Percentiles rank a stretch among this genome's conserved stretches.
Evolutionary conservation across 2,113 vertebrate genomes (phyloP).

Genomic region (Gadus chalcogrammus): DNA sequence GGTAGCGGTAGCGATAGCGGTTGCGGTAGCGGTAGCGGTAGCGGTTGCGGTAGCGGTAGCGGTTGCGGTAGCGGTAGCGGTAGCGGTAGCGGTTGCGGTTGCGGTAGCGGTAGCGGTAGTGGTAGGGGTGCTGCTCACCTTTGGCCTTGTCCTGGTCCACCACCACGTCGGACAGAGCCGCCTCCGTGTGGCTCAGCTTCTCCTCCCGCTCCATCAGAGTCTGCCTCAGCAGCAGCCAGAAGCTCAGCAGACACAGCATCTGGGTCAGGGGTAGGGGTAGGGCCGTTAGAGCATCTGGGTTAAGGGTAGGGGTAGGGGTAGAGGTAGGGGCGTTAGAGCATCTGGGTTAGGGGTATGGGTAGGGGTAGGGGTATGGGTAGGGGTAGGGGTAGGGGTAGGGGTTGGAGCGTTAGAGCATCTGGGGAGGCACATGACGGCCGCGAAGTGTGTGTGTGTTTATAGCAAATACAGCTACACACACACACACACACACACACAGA

Average conservation of each 20-base stretch:
- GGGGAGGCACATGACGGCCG: slow-evolving; percentile 38
- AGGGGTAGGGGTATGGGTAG: slow-evolving; percentile 7
- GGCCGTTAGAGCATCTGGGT: too few species aligned
- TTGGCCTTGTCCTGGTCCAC: slow-evolving; percentile 78
- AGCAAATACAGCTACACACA: too few species aligned
- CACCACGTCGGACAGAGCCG: slow-evolving; percentile 83
- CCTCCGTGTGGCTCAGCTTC: slow-evolving; percentile 72
- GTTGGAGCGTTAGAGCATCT: too few species aligned
- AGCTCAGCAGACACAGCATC: slow-evolving; percentile 92
- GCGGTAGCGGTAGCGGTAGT: too few species aligned
- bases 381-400: neutral
- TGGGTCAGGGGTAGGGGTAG: slow-evolving; percentile 35
- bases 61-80: too few species aligned
- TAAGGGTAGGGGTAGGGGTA: too few species aligned
- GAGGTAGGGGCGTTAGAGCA: slow-evolving; percentile 40
- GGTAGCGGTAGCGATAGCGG: too few species aligned
- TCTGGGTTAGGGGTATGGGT: slow-evolving; percentile 27
- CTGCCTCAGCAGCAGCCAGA: slow-evolving; percentile 95
- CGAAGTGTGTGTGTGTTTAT: slow-evolving; percentile 1
- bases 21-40: too few species aligned
- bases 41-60: too few species aligned
- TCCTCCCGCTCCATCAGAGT: slow-evolving; percentile 87
- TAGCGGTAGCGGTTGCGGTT: too few species aligned
- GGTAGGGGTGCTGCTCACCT: slow-evolving; percentile 71
- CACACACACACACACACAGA: too few species aligned